phyloP scores from a whole-genome alignment of 2,113 vertebrate species.

The Neogobius melanostomus region DNA sequence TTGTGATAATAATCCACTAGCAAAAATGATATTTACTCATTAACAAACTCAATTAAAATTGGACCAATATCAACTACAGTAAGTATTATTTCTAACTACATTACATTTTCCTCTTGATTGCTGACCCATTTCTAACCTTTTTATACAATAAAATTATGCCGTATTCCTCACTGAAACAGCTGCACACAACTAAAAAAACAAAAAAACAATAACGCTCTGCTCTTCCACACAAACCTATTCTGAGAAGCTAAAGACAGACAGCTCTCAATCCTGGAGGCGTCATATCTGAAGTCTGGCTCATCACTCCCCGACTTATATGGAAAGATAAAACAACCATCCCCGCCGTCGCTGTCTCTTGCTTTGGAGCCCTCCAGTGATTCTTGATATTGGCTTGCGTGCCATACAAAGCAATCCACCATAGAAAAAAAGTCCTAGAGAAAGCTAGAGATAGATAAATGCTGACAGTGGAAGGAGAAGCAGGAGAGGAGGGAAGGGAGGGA shows the following conservation, averaged over 20 bases:
- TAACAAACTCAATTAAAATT: too few species aligned
- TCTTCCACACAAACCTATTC: not conserved
- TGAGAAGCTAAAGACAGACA: conserved; percentile 14
- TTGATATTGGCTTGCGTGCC: conserved; percentile 68
- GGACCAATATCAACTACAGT: too few species aligned
- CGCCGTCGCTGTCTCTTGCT: conserved; percentile 19
- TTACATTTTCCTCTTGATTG: not conserved
- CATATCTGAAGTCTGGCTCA: conserved; percentile 42
- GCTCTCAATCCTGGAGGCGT: conserved; percentile 42
- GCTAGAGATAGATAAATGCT: conserved; percentile 47
- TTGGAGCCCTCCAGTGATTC: conserved; percentile 67
- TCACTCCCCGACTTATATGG: conserved; percentile 65
- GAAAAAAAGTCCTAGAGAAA: conserved; percentile 61
- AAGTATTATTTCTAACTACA: too few species aligned
- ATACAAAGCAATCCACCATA: conserved; percentile 78
- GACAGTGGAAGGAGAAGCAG: conserved; percentile 24
- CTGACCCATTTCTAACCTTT: not conserved
- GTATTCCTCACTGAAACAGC: not conserved
- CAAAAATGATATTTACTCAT: too few species aligned
- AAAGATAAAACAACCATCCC: conserved; percentile 44
- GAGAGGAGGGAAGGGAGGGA: conserved; percentile 39
- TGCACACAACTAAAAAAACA: not conserved
- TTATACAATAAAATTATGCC: not conserved
- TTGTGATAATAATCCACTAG: too few species aligned
- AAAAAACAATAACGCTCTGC: not conserved